A percentile compares a stretch with the other conserved stretches of the same genome.
Conservation (phyloP, 1,140 invertebrate species). For the Drosophila virilis region DNA sequence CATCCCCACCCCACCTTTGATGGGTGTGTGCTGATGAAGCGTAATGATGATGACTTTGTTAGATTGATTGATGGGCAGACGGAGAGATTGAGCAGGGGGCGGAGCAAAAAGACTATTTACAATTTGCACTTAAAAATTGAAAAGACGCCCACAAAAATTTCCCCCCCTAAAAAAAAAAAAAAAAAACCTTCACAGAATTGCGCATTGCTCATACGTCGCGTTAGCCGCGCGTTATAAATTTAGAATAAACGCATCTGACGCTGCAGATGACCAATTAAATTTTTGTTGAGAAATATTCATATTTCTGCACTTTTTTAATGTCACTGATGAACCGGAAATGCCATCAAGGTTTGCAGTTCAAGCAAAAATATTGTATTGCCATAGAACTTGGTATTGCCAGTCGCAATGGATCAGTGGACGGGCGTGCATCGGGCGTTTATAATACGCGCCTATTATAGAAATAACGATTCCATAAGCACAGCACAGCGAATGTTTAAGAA, state of each 20-base stretch:
- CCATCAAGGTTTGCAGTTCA: slow-evolving; percentile 15
- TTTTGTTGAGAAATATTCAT: slow-evolving; percentile 31
- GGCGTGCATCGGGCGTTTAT: slow-evolving; percentile 79
- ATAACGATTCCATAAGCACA: slow-evolving; percentile 77
- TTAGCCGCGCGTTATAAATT: slow-evolving; percentile 33
- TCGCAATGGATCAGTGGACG: slow-evolving; percentile 79
- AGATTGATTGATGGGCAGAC: slow-evolving; percentile 66
- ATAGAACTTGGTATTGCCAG: slow-evolving; percentile 24
- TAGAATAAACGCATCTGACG: slow-evolving; percentile 23
- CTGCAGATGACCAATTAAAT: slow-evolving; percentile 65
- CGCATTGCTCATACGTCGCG: slow-evolving; percentile 72
- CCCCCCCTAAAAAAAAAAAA: background rate
- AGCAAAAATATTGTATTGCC: background rate
- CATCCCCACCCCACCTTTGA: slow-evolving; percentile 42
- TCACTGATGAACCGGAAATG: slow-evolving; percentile 66
- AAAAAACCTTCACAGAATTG: background rate
- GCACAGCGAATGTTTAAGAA: slow-evolving; percentile 76
- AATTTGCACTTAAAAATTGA: slow-evolving; percentile 48
- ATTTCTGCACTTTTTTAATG: slow-evolving; percentile 64
- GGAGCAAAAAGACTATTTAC: slow-evolving; percentile 38
- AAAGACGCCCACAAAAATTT: slow-evolving; percentile 25
- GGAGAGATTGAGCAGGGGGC: background rate
- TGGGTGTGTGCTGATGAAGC: slow-evolving; percentile 59
- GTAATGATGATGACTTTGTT: slow-evolving; percentile 73
- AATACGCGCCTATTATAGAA: slow-evolving; percentile 78